Evolutionary conservation across 2,797 vertebrate species (phyloP).

Genomic region (Rhabdomys pumilio): DNA sequence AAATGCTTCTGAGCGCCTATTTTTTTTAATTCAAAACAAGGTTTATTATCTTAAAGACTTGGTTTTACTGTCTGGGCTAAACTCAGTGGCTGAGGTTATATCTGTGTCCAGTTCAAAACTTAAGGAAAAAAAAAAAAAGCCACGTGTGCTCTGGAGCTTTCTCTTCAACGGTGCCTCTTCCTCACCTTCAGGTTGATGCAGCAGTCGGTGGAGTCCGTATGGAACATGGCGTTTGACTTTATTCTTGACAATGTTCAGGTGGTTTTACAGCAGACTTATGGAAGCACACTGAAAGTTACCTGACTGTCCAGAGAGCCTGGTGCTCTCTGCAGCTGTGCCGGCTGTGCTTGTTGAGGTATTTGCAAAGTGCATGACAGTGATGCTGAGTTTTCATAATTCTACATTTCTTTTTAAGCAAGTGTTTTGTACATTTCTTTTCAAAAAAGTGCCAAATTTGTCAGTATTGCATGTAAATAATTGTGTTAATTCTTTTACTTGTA

Average conservation of each 20-base stretch:
- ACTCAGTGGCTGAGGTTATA: too few species aligned
- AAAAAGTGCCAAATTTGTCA: conserved; percentile 98
- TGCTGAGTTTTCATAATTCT: conserved; percentile 91
- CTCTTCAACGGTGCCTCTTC: conserved; percentile 36
- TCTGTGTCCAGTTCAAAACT: background rate
- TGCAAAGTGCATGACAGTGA: conserved; percentile 93
- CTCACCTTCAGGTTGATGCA: conserved; percentile 94
- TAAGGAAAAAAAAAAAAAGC: background rate
- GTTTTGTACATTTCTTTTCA: conserved; percentile 93
- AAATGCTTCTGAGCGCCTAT: background rate
- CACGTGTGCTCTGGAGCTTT: background rate
- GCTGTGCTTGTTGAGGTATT: conserved; percentile 94
- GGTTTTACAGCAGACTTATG: conserved; percentile 97
- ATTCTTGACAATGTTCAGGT: conserved; percentile 99
- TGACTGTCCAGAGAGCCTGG: conserved; percentile 89
- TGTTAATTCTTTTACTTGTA: conserved; percentile 93
- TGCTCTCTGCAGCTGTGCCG: conserved; percentile 90
- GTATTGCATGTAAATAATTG: conserved; percentile 98
- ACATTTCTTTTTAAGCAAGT: conserved; percentile 91
- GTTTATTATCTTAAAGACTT: background rate
- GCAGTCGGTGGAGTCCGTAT: conserved; percentile 97
- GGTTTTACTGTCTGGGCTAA: background rate
- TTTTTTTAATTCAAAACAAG: background rate
- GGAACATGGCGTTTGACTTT: conserved; percentile 99
- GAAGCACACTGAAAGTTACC: conserved; percentile 97